Percentiles rank a stretch among this genome's conserved stretches.
phyloP scores from a whole-genome alignment of 1,140 invertebrate genomes.

The Drosophila simulans region DNA sequence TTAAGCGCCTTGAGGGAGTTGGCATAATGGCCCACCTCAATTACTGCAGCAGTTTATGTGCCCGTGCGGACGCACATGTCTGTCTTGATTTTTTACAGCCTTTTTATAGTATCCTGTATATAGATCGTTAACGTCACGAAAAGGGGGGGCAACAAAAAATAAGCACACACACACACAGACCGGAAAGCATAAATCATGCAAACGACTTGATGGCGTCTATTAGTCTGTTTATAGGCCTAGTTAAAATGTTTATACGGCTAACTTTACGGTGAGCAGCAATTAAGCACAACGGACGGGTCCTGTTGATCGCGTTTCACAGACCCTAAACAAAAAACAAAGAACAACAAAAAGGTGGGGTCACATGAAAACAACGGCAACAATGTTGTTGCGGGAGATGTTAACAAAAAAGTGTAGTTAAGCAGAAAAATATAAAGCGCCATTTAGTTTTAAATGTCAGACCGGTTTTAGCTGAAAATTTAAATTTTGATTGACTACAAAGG shows the following conservation, averaged over 20 bases:
- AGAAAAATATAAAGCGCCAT: not conserved
- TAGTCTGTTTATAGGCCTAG: slow-evolving; percentile 70
- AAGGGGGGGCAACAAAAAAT: slow-evolving; percentile 6
- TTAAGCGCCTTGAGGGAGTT: slow-evolving; percentile 60
- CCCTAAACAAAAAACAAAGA: slow-evolving; percentile 4
- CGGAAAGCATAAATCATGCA: slow-evolving; percentile 65
- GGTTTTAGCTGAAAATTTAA: too few relatives aligned
- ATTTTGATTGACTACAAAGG: too few relatives aligned
- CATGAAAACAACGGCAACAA: slow-evolving; percentile 11
- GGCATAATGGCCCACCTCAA: slow-evolving; percentile 50
- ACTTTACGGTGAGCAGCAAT: slow-evolving; percentile 73
- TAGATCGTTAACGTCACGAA: slow-evolving; percentile 62
- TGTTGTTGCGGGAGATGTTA: not conserved
- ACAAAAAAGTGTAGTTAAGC: too few relatives aligned
- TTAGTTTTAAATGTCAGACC: not conserved
- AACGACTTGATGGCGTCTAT: slow-evolving; percentile 74
- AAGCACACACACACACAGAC: slow-evolving; percentile 1
- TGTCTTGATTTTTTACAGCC: slow-evolving; percentile 57
- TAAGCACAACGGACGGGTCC: slow-evolving; percentile 54
- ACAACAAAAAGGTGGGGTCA: slow-evolving; percentile 29
- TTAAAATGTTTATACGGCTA: slow-evolving; percentile 74
- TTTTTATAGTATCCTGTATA: slow-evolving; percentile 59
- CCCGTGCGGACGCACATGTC: slow-evolving; percentile 40
- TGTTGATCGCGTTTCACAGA: slow-evolving; percentile 24
- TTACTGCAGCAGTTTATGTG: slow-evolving; percentile 72